These are phyloP conservation scores for Popillia japonica DNA, from an alignment of 1,140 invertebrate species.

Conservation along the genomic window DNA sequence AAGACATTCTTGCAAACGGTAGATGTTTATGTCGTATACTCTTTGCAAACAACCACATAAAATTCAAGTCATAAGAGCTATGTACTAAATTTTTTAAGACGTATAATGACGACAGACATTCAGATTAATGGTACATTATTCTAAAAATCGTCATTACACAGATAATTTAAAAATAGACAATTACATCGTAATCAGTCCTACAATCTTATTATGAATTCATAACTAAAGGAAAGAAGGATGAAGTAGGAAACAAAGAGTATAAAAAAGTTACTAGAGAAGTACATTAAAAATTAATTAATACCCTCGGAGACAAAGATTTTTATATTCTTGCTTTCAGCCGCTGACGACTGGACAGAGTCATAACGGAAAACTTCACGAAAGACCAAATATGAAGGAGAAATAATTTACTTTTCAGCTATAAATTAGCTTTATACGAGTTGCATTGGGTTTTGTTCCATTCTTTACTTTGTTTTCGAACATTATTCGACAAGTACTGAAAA, in stretches of 20 bases:
- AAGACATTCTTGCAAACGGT: neutral
- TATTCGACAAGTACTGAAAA: neutral
- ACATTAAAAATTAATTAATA: conserved; percentile 56
- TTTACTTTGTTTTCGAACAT: neutral
- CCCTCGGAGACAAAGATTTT: conserved; percentile 50
- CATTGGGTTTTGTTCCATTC: neutral
- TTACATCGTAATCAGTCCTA: conserved; percentile 47
- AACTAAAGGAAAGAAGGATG: conserved; percentile 44
- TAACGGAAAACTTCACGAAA: neutral
- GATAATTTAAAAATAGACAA: conserved; percentile 46
- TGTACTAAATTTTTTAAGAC: conserved; percentile 9
- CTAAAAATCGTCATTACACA: conserved; percentile 24
- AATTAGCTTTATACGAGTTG: neutral
- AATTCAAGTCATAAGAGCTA: neutral
- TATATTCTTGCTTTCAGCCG: conserved; percentile 39
- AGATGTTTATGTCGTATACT: conserved; percentile 2
- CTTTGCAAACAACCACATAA: conserved; percentile 19
- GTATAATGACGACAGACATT: conserved; percentile 16
- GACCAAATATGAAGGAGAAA: neutral
- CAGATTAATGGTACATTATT: conserved; percentile 28
- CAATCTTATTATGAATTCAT: conserved; percentile 54
- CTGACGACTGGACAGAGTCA: neutral
- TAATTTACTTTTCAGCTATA: neutral
- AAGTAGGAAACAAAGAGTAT: conserved; percentile 44
- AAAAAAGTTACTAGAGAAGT: conserved; percentile 53